These are phyloP conservation scores for Leptogaster cylindrica DNA, from an alignment of 2,888 invertebrate genomes.

Conservation along the genomic window DNA sequence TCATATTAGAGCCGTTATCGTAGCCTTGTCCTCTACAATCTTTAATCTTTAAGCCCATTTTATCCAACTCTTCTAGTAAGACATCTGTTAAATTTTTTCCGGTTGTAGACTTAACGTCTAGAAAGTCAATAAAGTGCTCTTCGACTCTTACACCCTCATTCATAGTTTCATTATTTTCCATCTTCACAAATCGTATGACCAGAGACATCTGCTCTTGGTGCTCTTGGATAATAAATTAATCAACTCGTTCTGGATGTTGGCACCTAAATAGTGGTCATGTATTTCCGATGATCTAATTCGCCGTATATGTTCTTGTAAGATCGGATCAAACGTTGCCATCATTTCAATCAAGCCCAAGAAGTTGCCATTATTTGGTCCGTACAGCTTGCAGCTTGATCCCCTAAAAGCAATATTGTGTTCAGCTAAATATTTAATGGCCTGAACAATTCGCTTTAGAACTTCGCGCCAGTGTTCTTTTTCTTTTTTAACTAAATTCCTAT, in stretches of 20 bases:
- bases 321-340: neutral
- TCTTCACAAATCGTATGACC: neutral
- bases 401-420: neutral
- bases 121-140: neutral
- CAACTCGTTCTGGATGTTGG: neutral
- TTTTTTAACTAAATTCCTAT: neutral
- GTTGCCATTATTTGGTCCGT: neutral
- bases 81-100: neutral
- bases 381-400: neutral
- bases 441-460: neutral
- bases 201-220: conserved; percentile 5
- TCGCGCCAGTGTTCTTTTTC: neutral
- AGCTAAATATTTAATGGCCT: neutral
- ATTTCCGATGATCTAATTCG: neutral
- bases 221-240: neutral
- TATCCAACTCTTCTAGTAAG: neutral
- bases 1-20: neutral
- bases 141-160: too few relatives aligned
- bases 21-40: neutral
- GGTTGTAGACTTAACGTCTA: neutral
- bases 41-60: neutral
- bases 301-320: neutral
- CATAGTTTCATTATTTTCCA: too few relatives aligned
- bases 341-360: neutral
- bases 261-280: neutral